These are phyloP conservation scores for Brachyptera putata DNA, from an alignment of 2,888 invertebrate species.

Conservation along the genomic window DNA sequence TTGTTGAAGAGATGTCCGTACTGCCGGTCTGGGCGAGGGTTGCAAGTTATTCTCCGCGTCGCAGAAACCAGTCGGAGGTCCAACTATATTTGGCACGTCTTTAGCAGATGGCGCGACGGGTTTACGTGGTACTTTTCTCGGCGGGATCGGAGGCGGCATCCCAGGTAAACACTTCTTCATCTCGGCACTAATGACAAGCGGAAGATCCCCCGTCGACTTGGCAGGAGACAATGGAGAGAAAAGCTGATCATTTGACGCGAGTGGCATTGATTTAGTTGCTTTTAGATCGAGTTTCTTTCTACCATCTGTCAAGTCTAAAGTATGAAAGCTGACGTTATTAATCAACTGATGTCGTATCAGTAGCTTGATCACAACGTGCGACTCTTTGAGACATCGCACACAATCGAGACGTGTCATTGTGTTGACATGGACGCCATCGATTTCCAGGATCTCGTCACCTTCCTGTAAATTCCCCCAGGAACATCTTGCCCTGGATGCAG, in stretches of 20 bases:
- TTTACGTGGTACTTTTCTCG: constrained; percentile 64
- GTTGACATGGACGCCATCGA: constrained; percentile 74
- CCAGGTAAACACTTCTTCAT: constrained; percentile 54
- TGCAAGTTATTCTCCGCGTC: not conserved
- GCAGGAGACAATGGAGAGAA: not conserved
- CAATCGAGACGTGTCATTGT: constrained; percentile 83
- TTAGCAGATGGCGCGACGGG: constrained; percentile 42
- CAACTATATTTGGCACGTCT: constrained; percentile 14
- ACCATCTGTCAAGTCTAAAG: not conserved
- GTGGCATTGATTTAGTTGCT: not conserved
- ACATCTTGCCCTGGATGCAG: constrained; percentile 75
- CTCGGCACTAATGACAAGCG: constrained; percentile 28
- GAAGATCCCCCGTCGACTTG: constrained; percentile 38
- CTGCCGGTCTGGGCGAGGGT: not conserved
- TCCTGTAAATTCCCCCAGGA: constrained; percentile 81
- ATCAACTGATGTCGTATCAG: constrained; percentile 59
- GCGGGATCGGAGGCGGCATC: constrained; percentile 71
- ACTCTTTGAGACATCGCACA: constrained; percentile 78
- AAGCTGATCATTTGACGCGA: not conserved
- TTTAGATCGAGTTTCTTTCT: not conserved
- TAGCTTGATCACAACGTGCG: constrained; percentile 74
- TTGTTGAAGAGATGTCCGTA: not conserved
- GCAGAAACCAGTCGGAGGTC: constrained; percentile 3
- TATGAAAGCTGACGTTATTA: constrained; percentile 42
- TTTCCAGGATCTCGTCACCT: constrained; percentile 72